These are phyloP conservation scores for Flexamia atlantica DNA, from an alignment of 2,888 invertebrate species.

Conservation along the genomic window DNA sequence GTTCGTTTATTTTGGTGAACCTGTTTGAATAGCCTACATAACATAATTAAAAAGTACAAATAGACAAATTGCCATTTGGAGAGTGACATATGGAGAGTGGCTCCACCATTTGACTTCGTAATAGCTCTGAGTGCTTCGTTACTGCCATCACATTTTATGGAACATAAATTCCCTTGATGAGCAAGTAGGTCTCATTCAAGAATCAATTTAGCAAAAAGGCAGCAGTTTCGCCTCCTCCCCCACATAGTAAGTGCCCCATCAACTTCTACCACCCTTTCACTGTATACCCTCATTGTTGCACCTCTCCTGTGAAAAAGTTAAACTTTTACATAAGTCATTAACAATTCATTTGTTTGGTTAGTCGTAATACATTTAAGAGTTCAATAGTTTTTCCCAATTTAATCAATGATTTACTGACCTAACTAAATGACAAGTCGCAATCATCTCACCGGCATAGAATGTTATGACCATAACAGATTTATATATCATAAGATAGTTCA, in stretches of 20 bases:
- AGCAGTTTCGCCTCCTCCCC: conserved; percentile 48
- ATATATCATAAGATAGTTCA: no score
- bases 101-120: conserved; percentile 33
- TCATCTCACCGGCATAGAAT: no score
- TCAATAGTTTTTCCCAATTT: no score
- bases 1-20: no score
- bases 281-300: conserved; percentile 42
- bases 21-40: no score
- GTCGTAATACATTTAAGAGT: no score
- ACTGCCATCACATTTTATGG: conserved; percentile 43
- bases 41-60: not conserved
- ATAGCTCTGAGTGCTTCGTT: conserved; percentile 38
- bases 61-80: conserved; percentile 14
- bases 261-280: conserved; percentile 34
- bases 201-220: conserved; percentile 58
- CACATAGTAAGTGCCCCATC: conserved; percentile 45
- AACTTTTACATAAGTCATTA: not conserved
- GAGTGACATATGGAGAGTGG: not conserved
- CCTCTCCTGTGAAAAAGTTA: not conserved
- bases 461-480: no score
- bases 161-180: conserved; percentile 46
- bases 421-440: no score
- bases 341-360: no score
- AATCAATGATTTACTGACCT: no score
- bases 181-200: conserved; percentile 52